Evolutionary conservation across 2,113 vertebrate genomes (phyloP).

Genomic region (Isurus oxyrinchus): DNA sequence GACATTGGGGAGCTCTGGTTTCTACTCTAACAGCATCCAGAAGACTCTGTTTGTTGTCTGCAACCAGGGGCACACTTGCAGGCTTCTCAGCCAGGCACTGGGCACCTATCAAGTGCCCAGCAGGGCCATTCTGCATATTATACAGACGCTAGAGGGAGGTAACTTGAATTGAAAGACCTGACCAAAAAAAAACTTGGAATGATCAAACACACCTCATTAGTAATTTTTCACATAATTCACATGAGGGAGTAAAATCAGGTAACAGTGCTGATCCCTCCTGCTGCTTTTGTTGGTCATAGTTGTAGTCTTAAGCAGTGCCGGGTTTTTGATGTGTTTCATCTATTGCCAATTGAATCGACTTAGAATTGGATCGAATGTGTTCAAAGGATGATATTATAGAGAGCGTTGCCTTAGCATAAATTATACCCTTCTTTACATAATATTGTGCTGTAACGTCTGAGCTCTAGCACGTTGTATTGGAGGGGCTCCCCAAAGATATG

Average conservation of each 20-base stretch:
- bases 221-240: not conserved
- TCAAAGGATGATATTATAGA: not conserved
- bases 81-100: not conserved
- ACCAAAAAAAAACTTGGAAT: not conserved
- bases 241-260: not conserved
- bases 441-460: not conserved
- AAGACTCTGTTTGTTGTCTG: not conserved
- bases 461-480: too few species aligned
- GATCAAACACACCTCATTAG: not conserved
- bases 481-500: too few species aligned
- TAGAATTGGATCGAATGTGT: not conserved
- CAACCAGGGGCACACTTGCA: not conserved
- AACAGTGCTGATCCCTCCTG: not conserved
- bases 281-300: not conserved
- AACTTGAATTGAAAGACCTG: not conserved
- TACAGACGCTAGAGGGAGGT: not conserved
- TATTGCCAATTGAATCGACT: not conserved
- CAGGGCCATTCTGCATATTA: not conserved
- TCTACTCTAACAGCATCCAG: not conserved
- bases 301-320: not conserved
- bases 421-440: not conserved
- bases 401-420: not conserved
- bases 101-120: not conserved
- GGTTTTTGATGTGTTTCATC: not conserved
- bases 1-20: not conserved